phyloP scores from a whole-genome alignment of 64 coral and sea anemone species.

The Pocillopora verrucosa region DNA sequence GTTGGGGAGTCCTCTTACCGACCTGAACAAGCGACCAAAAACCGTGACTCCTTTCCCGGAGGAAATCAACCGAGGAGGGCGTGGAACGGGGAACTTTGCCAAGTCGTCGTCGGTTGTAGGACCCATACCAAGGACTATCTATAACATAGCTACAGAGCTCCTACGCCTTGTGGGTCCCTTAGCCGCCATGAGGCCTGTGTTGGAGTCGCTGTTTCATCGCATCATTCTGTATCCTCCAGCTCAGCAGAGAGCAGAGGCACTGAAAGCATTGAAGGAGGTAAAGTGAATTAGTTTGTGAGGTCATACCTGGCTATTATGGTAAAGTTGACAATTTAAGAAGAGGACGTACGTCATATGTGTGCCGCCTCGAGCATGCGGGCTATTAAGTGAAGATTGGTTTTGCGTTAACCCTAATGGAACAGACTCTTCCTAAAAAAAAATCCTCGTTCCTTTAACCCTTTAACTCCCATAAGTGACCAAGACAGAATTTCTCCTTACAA shows the following conservation, averaged over 20 bases:
- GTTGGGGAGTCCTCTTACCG: constrained; percentile 91
- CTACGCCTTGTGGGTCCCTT: constrained; percentile 85
- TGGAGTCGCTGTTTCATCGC: constrained; percentile 96
- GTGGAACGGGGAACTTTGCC: constrained; percentile 73
- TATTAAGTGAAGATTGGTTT: too few species aligned
- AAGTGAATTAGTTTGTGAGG: not conserved
- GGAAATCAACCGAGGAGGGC: constrained; percentile 86
- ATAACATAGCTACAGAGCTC: constrained; percentile 95
- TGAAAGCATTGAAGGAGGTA: constrained; percentile 98
- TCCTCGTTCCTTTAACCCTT: too few species aligned
- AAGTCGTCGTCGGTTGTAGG: constrained; percentile 75
- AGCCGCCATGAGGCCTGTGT: constrained; percentile 88
- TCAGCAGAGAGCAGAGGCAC: constrained; percentile 90
- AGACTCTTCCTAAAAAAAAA: too few species aligned
- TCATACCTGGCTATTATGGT: not conserved
- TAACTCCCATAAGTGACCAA: too few species aligned
- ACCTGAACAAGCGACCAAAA: constrained; percentile 81
- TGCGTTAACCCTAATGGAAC: too few species aligned
- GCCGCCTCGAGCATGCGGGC: too few species aligned
- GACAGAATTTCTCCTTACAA: too few species aligned
- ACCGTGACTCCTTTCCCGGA: constrained; percentile 51
- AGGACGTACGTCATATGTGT: not conserved
- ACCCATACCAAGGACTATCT: constrained; percentile 86
- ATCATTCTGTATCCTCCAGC: constrained; percentile 96
- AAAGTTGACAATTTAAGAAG: not conserved